phyloP scores from a whole-genome alignment of 2,113 vertebrate genomes.

The Passerina amoena region DNA sequence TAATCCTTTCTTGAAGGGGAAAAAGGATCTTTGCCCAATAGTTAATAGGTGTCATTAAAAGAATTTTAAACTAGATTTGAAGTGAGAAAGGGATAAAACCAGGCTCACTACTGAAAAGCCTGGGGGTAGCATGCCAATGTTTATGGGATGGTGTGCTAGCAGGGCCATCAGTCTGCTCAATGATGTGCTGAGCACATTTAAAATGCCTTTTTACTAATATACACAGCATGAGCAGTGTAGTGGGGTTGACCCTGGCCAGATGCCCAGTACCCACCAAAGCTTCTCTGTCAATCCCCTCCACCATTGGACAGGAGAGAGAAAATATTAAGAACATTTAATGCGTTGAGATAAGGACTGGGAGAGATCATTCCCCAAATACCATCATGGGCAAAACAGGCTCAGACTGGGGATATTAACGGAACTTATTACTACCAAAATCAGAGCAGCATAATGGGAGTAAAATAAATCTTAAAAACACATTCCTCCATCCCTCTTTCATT shows the following conservation, averaged over 20 bases:
- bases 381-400: background rate
- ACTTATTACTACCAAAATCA: background rate
- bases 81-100: background rate
- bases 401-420: background rate
- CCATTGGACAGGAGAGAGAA: background rate
- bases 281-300: background rate
- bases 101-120: background rate
- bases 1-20: background rate
- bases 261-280: background rate
- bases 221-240: background rate
- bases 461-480: background rate
- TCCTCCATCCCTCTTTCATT: background rate
- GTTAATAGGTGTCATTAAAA: background rate
- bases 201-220: background rate
- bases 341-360: background rate
- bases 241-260: background rate
- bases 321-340: background rate
- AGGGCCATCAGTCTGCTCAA: background rate
- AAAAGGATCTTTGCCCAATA: background rate
- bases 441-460: background rate
- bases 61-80: background rate
- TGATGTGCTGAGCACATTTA: background rate
- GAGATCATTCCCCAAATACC: background rate
- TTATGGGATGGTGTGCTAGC: background rate
- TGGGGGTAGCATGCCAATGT: accelerated